These are phyloP conservation scores for Strix occidentalis DNA, from an alignment of 2,797 vertebrate species.

Conservation along the genomic window DNA sequence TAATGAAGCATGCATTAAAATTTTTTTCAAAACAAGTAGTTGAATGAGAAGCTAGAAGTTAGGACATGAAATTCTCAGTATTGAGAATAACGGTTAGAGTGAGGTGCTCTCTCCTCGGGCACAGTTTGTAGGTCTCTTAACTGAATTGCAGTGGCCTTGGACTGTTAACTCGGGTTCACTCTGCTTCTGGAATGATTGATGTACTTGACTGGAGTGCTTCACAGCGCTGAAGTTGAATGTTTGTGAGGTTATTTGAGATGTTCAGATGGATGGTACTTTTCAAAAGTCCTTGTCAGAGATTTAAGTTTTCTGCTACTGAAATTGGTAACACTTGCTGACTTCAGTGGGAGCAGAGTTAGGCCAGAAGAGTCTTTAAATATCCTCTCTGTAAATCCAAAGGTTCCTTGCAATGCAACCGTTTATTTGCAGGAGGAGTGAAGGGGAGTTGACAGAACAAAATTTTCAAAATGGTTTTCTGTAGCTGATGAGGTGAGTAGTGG, in stretches of 20 bases:
- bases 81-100: not conserved
- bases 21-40: not conserved
- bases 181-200: not conserved
- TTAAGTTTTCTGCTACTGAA: constrained; percentile 7
- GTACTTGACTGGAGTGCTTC: not conserved
- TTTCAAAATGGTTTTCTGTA: not conserved
- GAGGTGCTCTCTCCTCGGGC: not conserved
- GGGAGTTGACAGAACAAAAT: not conserved
- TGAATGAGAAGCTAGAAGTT: not conserved
- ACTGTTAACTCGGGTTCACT: not conserved
- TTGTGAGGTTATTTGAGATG: not conserved
- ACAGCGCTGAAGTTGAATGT: not conserved
- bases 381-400: not conserved
- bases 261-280: not conserved
- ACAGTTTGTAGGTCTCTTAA: not conserved
- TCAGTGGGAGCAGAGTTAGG: not conserved
- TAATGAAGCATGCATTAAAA: not conserved
- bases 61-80: not conserved
- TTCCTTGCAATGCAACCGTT: not conserved
- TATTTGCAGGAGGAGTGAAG: not conserved
- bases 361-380: not conserved
- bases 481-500: not conserved
- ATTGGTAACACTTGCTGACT: not conserved
- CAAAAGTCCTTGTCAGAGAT: not conserved
- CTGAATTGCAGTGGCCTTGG: not conserved